Evolutionary conservation across 2,888 invertebrate species (phyloP).

Genomic region (Elegia similella): DNA sequence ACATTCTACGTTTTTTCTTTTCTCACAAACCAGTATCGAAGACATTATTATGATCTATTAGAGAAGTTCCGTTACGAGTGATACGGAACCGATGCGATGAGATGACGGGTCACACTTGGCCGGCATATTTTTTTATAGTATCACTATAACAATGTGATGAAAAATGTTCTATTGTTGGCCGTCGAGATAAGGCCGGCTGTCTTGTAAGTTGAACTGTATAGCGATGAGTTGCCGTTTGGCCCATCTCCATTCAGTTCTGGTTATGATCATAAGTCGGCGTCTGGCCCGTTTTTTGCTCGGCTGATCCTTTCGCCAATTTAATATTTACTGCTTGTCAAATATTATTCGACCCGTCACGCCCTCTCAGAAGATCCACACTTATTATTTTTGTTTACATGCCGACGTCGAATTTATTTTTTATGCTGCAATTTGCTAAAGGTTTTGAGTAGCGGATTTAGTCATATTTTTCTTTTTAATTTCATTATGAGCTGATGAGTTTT

Average conservation of each 20-base stretch:
- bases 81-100: no score
- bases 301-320: constrained; percentile 60
- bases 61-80: no score
- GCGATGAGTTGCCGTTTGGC: constrained; percentile 61
- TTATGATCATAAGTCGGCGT: constrained; percentile 52
- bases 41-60: no score
- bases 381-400: constrained; percentile 59
- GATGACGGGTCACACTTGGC: no score
- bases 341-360: constrained; percentile 59
- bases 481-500: background rate
- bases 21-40: no score
- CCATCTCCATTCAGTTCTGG: constrained; percentile 45
- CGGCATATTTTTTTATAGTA: constrained; percentile 35
- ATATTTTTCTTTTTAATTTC: constrained; percentile 21
- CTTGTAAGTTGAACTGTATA: constrained; percentile 62
- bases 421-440: constrained; percentile 52
- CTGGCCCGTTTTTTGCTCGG: constrained; percentile 50
- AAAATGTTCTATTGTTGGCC: constrained; percentile 66
- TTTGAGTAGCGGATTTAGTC: constrained; percentile 41
- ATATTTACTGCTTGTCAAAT: constrained; percentile 71
- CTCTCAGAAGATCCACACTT: constrained; percentile 47
- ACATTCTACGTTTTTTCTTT: no score
- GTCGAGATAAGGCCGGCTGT: constrained; percentile 57
- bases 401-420: constrained; percentile 54
- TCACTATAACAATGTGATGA: constrained; percentile 50